A percentile compares a stretch with the other conserved stretches of the same genome.
phyloP scores from a whole-genome alignment of 2,888 invertebrate species.

The Sthenelais limicola region DNA sequence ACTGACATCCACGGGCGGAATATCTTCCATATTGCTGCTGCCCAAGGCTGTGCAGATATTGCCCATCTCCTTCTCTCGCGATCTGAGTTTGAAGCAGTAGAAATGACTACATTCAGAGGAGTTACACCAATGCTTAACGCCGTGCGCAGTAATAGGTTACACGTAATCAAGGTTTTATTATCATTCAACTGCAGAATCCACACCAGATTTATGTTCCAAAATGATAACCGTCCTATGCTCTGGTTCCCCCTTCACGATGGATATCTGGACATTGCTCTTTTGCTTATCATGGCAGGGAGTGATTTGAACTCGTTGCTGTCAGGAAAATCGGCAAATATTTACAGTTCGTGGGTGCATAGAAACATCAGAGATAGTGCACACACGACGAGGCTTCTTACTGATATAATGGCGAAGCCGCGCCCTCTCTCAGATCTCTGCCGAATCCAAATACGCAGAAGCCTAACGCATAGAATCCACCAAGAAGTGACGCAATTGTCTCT shows the following conservation, averaged over 20 bases:
- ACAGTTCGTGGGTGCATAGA: conserved; percentile 19
- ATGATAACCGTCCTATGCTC: not conserved
- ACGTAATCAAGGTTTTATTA: conserved; percentile 2
- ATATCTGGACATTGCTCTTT: not conserved
- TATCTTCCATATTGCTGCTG: conserved; percentile 17
- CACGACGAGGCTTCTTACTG: not conserved
- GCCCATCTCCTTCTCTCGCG: conserved; percentile 12
- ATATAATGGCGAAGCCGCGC: not conserved
- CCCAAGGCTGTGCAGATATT: conserved; percentile 22
- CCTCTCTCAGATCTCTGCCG: conserved; percentile 7
- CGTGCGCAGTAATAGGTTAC: conserved; percentile 5
- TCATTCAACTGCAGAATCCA: conserved; percentile 23
- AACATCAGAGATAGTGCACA: conserved; percentile 7
- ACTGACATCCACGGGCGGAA: conserved; percentile 19
- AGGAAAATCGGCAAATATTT: too few relatives aligned
- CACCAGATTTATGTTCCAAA: not conserved
- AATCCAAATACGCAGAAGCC: not conserved
- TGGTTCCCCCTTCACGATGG: conserved; percentile 33
- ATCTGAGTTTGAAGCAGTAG: conserved; percentile 1
- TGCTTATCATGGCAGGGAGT: not conserved
- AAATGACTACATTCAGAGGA: not conserved
- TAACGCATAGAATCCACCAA: not conserved
- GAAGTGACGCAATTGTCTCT: conserved; percentile 13
- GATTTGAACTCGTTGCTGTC: not conserved
- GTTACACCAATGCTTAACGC: conserved; percentile 13